phyloP scores from a whole-genome alignment of 2,797 vertebrate genomes.

The Hyperoplus lanceolatus region DNA sequence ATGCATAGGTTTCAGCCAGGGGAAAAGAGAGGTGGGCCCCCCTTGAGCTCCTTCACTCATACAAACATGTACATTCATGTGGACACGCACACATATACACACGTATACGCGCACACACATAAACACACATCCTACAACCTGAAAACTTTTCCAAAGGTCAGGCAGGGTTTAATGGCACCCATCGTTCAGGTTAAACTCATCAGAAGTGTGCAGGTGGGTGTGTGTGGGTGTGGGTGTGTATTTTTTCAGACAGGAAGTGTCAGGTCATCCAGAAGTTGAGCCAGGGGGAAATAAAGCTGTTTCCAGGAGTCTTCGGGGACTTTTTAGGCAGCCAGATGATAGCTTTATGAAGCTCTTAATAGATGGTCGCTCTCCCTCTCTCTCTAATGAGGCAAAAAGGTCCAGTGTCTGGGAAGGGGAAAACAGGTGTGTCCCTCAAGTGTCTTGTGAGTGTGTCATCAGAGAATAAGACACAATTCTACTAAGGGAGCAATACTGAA shows the following conservation, averaged over 20 bases:
- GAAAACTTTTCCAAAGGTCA: constrained; percentile 61
- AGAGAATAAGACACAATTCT: constrained; percentile 1
- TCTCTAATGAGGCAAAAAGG: constrained; percentile 73
- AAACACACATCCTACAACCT: constrained; percentile 14
- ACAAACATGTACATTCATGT: constrained; percentile 53
- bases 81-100: not conserved
- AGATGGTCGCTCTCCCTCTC: constrained; percentile 69
- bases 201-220: constrained; percentile 46
- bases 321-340: constrained; percentile 75
- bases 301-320: constrained; percentile 73
- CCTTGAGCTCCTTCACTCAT: constrained; percentile 36
- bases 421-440: constrained; percentile 79
- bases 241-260: constrained; percentile 70
- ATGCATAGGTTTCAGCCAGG: constrained; percentile 67
- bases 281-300: constrained; percentile 67
- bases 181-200: constrained; percentile 64
- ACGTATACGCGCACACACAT: constrained; percentile 2
- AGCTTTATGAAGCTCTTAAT: constrained; percentile 80
- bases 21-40: constrained; percentile 19
- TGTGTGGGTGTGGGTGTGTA: constrained; percentile 31
- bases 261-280: constrained; percentile 69
- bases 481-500: not conserved
- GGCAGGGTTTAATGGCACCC: constrained; percentile 53
- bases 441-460: constrained; percentile 14
- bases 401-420: constrained; percentile 45